Base-by-base conservation (phyloP, 2,797 vertebrate genomes). In the Falco columbarius region DNA sequence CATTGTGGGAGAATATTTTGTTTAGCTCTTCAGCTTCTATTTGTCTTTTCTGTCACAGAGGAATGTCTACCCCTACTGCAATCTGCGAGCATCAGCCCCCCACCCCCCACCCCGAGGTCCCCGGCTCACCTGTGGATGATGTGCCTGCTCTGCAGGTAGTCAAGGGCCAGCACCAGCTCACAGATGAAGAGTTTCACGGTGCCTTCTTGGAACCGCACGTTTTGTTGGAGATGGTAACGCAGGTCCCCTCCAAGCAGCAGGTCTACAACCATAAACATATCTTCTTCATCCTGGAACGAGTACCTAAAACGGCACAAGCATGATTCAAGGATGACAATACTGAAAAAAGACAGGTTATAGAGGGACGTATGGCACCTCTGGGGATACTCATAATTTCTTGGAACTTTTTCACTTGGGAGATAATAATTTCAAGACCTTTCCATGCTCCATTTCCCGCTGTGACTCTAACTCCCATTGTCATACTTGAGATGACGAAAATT, bases 191-290 rank as follows among this genome's bases (percentile, higher is more conserved):
- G 98, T 79, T 99, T 99, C 93, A 99, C 99, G 0, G 99, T 99
- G 96, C 96, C 98, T 92, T 99, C 99, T 4, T 98, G 98, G 97
- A 99, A 99, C 88, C 98, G 98, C 51, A 99, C 98, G 0, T 99
- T 99, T 95, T 99, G 99, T 56, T 99, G 99, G 49, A 99, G 98
- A 81, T 99, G 99, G 88, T 99, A 99, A 21, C 99, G 99, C 89
- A 99, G 98, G 95, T 99, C 99, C 66, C 99, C 99, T 9, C 99
- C 99, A 16, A 99, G 98, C 30, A 99, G 98, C 81, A 99, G 94
- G 96, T 99, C 99, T 3, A 99, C 99, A 90, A 99, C 99, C 99
- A 99, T 99, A 92, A 99, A 99, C 99, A 99, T 99, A 86, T 99
- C 99, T 96, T 99, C 99, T 52, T 99, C 99, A 51, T 99, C 99